phyloP scores from a whole-genome alignment of 2,888 invertebrate species.

The Cheilosia urbana region DNA sequence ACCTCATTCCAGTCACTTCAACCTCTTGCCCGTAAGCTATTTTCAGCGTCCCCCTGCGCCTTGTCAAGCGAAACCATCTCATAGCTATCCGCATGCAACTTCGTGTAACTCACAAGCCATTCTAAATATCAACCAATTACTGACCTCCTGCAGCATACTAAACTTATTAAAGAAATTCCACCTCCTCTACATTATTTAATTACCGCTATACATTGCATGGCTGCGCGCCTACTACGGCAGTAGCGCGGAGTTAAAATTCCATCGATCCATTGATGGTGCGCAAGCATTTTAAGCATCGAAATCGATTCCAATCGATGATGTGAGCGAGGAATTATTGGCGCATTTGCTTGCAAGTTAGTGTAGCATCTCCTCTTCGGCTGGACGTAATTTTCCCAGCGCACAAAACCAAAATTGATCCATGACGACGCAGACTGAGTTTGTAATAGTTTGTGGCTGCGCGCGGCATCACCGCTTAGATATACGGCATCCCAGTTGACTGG shows the following conservation, averaged over 20 bases:
- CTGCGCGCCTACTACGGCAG: slow-evolving; percentile 18
- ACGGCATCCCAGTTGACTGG: slow-evolving; percentile 39
- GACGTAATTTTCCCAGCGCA: slow-evolving; percentile 53
- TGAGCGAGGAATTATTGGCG: slow-evolving; percentile 31
- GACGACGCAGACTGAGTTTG: slow-evolving; percentile 42
- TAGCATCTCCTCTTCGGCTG: slow-evolving; percentile 7
- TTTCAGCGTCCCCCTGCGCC: neutral
- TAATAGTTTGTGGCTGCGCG: slow-evolving; percentile 5
- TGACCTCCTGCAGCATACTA: slow-evolving; percentile 37
- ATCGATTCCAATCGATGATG: slow-evolving; percentile 55
- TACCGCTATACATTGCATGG: slow-evolving; percentile 48
- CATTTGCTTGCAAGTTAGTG: slow-evolving; percentile 45
- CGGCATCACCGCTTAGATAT: slow-evolving; percentile 47
- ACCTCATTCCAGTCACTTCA: no score
- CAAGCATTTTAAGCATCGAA: slow-evolving; percentile 31
- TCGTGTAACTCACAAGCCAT: slow-evolving; percentile 46
- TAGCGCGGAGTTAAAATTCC: slow-evolving; percentile 41
- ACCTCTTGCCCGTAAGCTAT: no score
- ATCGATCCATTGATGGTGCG: neutral
- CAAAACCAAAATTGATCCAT: slow-evolving; percentile 63
- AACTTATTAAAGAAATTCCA: slow-evolving; percentile 62
- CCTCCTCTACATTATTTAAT: slow-evolving; percentile 66
- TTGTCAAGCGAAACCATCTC: slow-evolving; percentile 25
- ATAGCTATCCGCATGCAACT: neutral
- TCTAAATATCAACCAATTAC: slow-evolving; percentile 65